Percentiles rank a stretch among this genome's conserved stretches.
Conservation (phyloP, 2,797 vertebrate species). For the Sorex maritimensis region DNA sequence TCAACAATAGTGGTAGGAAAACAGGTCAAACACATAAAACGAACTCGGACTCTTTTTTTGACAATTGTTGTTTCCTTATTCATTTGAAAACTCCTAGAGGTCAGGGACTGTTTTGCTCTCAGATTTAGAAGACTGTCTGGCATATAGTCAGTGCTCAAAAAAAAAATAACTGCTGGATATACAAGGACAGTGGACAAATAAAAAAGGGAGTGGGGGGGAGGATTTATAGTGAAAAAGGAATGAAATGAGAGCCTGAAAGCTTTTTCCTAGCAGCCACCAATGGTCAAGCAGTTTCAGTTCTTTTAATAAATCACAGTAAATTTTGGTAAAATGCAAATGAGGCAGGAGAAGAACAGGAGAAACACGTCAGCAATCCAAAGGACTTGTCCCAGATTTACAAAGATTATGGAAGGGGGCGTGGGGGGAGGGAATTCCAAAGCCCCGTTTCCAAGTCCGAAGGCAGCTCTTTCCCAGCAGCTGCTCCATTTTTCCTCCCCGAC, state of each 20-base stretch:
- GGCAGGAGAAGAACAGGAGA: background rate
- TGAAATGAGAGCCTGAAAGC: background rate
- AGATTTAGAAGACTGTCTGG: background rate
- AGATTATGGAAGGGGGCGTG: background rate
- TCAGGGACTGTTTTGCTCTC: background rate
- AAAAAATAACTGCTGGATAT: background rate
- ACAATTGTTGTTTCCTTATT: background rate
- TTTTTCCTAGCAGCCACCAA: background rate
- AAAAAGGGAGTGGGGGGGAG: no score
- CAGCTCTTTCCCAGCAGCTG: background rate
- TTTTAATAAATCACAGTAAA: constrained; percentile 23
- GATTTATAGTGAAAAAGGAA: constrained; percentile 41
- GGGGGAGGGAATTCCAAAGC: background rate
- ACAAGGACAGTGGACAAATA: no score
- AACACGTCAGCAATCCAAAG: background rate
- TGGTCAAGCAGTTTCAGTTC: constrained; percentile 21
- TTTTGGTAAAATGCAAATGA: constrained; percentile 65
- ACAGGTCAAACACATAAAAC: no score
- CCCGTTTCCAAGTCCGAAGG: background rate
- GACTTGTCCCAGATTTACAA: background rate
- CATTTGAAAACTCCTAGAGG: constrained; percentile 4
- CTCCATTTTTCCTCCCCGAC: background rate
- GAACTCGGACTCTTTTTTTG: background rate
- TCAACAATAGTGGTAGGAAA: no score
- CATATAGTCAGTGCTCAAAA: background rate